Evolutionary conservation across 2,113 vertebrate genomes (phyloP).

Genomic region (Gallinago media): DNA sequence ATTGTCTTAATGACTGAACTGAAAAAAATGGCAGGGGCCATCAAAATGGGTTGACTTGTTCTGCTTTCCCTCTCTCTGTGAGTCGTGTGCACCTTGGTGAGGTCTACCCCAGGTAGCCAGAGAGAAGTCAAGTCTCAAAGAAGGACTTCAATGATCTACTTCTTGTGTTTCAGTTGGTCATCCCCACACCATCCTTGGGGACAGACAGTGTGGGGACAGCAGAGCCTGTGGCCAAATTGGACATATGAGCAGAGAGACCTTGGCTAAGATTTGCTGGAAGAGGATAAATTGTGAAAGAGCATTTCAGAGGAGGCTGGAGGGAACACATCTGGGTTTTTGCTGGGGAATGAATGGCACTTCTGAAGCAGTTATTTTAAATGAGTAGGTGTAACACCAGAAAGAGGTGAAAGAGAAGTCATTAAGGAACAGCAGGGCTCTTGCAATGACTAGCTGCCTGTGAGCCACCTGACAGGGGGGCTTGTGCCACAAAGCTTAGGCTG

Average conservation of each 20-base stretch:
- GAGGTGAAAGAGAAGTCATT: neutral
- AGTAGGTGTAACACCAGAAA: neutral
- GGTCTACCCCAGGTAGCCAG: neutral
- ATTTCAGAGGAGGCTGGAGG: neutral
- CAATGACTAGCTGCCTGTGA: neutral
- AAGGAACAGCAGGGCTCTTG: neutral
- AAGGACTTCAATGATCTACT: neutral
- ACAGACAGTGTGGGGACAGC: accelerated
- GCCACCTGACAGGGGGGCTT: neutral
- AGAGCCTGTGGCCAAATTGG: accelerated
- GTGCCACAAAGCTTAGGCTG: neutral
- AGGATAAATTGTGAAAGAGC: neutral
- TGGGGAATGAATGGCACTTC: neutral
- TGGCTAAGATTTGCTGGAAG: accelerated
- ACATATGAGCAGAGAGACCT: neutral
- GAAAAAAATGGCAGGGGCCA: neutral
- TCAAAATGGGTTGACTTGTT: neutral
- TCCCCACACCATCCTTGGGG: neutral
- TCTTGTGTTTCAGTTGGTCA: neutral
- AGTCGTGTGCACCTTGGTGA: neutral
- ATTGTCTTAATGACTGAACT: neutral
- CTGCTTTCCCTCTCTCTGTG: neutral
- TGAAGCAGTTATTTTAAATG: neutral
- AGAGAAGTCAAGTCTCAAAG: neutral
- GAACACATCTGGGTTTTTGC: neutral